A percentile compares a stretch with the other conserved stretches of the same genome.
phyloP scores from a whole-genome alignment of 2,888 invertebrate species.

The Macrosoma leucophasiata region DNA sequence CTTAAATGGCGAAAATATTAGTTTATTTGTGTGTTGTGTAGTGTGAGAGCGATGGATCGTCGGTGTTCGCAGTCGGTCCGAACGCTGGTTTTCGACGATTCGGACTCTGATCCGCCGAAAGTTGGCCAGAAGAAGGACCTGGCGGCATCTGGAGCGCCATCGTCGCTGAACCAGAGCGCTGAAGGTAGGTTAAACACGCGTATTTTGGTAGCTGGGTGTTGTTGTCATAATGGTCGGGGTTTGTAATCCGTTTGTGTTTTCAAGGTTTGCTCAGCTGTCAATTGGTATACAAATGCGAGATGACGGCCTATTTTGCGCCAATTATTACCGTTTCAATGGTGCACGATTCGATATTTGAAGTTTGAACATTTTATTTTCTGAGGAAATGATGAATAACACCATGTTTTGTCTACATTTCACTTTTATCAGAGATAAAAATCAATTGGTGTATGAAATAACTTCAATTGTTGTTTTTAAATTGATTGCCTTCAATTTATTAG shows the following conservation, averaged over 20 bases:
- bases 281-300: slow-evolving; percentile 40
- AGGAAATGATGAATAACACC: too few species aligned
- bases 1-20: slow-evolving; percentile 60
- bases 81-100: slow-evolving; percentile 85
- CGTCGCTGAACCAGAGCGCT: slow-evolving; percentile 61
- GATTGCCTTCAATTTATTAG: too few species aligned
- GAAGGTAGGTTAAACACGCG: slow-evolving; percentile 52
- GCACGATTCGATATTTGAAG: too few species aligned
- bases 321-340: slow-evolving; percentile 7
- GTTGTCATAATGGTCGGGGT: slow-evolving; percentile 33
- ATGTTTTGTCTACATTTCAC: too few species aligned
- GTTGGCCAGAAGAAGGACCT: slow-evolving; percentile 58
- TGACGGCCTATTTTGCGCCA: slow-evolving; percentile 18
- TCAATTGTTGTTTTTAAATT: too few species aligned
- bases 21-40: slow-evolving; percentile 57
- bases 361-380: too few species aligned
- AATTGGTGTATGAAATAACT: too few species aligned
- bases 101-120: slow-evolving; percentile 74
- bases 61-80: slow-evolving; percentile 83
- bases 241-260: slow-evolving; percentile 42
- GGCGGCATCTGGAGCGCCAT: slow-evolving; percentile 46
- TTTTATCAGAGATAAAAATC: too few species aligned
- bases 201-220: slow-evolving; percentile 29
- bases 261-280: slow-evolving; percentile 60
- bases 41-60: slow-evolving; percentile 69